Percentiles rank a stretch among this genome's conserved stretches.
These are phyloP conservation scores for Bombus sibiricus DNA, from an alignment of 1,140 invertebrate species.

Conservation along the genomic window DNA sequence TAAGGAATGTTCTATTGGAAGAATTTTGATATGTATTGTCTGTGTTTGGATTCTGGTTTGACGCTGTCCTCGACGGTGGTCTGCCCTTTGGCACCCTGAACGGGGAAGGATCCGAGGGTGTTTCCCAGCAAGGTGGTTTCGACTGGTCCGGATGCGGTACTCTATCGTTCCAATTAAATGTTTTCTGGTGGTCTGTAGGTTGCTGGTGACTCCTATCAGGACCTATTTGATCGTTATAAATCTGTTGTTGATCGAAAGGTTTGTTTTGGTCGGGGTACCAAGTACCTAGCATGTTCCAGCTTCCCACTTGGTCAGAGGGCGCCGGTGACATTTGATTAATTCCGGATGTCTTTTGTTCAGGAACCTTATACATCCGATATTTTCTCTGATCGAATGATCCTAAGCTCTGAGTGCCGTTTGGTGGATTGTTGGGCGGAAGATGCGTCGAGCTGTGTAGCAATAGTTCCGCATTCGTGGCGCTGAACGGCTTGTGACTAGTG, in stretches of 20 bases:
- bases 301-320: slow-evolving; percentile 61
- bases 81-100: slow-evolving; percentile 87
- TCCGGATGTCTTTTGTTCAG: slow-evolving; percentile 53
- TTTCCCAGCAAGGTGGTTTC: slow-evolving; percentile 69
- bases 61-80: slow-evolving; percentile 84
- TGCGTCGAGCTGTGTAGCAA: slow-evolving; percentile 61
- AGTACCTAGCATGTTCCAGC: slow-evolving; percentile 65
- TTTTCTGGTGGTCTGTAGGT: slow-evolving; percentile 51
- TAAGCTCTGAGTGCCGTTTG: slow-evolving; percentile 50
- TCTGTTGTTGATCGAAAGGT: slow-evolving; percentile 33
- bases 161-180: slow-evolving; percentile 64
- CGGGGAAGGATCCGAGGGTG: slow-evolving; percentile 81
- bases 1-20: slow-evolving; percentile 76
- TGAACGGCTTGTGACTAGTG: slow-evolving; percentile 58
- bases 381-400: slow-evolving; percentile 60
- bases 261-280: slow-evolving; percentile 57
- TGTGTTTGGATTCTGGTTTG: slow-evolving; percentile 68
- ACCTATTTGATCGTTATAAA: slow-evolving; percentile 38
- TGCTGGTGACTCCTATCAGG: slow-evolving; percentile 48
- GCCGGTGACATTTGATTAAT: slow-evolving; percentile 60
- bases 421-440: slow-evolving; percentile 44
- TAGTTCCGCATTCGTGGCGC: slow-evolving; percentile 59
- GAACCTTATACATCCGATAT: slow-evolving; percentile 52
- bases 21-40: slow-evolving; percentile 73
- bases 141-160: slow-evolving; percentile 62